Evolutionary conservation across 2,888 invertebrate genomes (phyloP).

Genomic region (Eristalinus sepulchralis): DNA sequence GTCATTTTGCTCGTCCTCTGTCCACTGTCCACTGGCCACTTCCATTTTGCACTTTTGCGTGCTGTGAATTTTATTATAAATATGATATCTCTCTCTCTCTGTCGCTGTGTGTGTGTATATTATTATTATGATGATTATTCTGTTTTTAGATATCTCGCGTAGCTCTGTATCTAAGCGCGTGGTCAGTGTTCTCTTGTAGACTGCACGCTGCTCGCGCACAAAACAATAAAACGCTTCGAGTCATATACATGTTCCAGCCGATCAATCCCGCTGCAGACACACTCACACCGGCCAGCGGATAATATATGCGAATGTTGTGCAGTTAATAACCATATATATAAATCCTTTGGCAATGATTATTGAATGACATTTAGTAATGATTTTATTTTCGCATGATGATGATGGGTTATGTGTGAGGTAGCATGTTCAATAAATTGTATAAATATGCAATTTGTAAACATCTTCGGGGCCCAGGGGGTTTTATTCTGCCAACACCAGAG

Average conservation of each 20-base stretch:
- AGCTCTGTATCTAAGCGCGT: not conserved
- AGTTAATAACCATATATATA: slow-evolving; percentile 70
- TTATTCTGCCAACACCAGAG: not conserved
- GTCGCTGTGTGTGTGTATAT: too few relatives aligned
- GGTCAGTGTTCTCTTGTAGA: not conserved
- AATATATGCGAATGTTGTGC: slow-evolving; percentile 68
- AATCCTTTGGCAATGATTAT: slow-evolving; percentile 67
- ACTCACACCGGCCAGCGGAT: not conserved
- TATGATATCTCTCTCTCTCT: slow-evolving; percentile 57
- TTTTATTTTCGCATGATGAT: slow-evolving; percentile 70
- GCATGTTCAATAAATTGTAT: slow-evolving; percentile 67
- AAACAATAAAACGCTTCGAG: slow-evolving; percentile 51
- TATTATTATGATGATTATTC: slow-evolving; percentile 57
- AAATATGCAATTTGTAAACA: slow-evolving; percentile 64
- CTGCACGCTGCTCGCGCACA: not conserved
- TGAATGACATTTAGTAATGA: slow-evolving; percentile 70
- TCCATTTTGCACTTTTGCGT: slow-evolving; percentile 73
- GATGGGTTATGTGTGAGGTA: slow-evolving; percentile 71
- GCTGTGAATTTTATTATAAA: slow-evolving; percentile 75
- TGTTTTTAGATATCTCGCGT: slow-evolving; percentile 39
- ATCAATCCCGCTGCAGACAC: slow-evolving; percentile 1
- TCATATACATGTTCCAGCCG: slow-evolving; percentile 1
- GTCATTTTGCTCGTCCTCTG: slow-evolving; percentile 58
- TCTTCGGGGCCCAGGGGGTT: not conserved
- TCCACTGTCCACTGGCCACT: slow-evolving; percentile 57